Evolutionary conservation across 2,797 vertebrate genomes (phyloP), one percentile per base, ranked within the genome.

Genomic region (Discoglossus pictus): DNA sequence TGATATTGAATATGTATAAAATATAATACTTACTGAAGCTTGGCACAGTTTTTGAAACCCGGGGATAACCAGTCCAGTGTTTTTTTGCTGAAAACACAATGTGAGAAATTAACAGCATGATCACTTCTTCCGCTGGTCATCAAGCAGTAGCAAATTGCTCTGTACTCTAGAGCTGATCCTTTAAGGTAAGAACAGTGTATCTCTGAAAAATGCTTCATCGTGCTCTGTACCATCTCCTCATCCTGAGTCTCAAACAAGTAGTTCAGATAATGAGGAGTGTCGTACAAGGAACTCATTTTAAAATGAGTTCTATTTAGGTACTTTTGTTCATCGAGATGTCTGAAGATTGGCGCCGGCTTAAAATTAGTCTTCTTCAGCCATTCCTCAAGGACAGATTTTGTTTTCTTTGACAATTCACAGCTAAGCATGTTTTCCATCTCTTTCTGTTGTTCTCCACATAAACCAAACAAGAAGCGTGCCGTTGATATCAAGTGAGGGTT

Each of bases 401-500:
- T 6, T 43, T 1, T 6, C 2, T 6, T 8, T 15, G 40, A 17
- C 2, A 52, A 17, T 2, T 44, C n/a, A 13, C 9, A 44, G 6
- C 39, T 23, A 6, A 40, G 10, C 8, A 4, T 17, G 7, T 27
- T 3, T 20, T 12, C 6, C 18, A 16, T 46, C 2, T 31, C 12
- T 1, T 35, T 34, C 6, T 2, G 13, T 13, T 15, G 4, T 9
- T 46, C 15, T 6, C 27, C 35, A 6, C 11, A 18, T 2, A 61
- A 42, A 7, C 58, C 55, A 34, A 44, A 44, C n/a, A 59, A 17
- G 25, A 59, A 59, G 12, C 23, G 8, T 6, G 44, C 16, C 12
- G 24, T 11, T 59, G 44, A n/a, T n/a, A 24, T 17, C 44, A 59
- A 27, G 42, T 59, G 24, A 17, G n/a, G n/a, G n/a, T n/a, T n/a